Conservation (phyloP, 2,113 vertebrate species). For the Poeciliopsis turrubarensis region DNA sequence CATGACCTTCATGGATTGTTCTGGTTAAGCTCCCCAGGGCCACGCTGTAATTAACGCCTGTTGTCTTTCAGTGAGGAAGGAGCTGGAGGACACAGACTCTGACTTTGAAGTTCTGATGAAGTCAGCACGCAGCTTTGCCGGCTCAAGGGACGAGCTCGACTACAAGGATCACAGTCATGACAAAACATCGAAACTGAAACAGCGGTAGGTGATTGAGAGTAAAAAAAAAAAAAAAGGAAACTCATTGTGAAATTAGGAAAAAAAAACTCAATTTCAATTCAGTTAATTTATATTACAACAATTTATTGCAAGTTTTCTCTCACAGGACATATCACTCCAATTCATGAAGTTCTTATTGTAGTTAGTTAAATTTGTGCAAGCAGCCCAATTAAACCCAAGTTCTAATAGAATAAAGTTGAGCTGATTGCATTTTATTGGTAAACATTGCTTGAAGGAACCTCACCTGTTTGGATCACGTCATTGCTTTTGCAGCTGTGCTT, state of each 20-base stretch:
- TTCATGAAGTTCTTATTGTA: too few relatives aligned
- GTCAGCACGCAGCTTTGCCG: slow-evolving; percentile 88
- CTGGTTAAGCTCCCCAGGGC: slow-evolving; percentile 39
- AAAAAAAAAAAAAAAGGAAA: background rate
- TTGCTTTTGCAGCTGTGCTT: too few relatives aligned
- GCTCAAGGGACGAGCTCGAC: slow-evolving; percentile 89
- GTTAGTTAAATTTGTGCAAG: too few relatives aligned
- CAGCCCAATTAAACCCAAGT: too few relatives aligned
- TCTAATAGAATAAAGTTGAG: too few relatives aligned
- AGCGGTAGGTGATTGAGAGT: slow-evolving; percentile 79
- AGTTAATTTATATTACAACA: background rate
- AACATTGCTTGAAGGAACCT: too few relatives aligned
- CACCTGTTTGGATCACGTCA: too few relatives aligned
- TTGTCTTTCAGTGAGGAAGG: slow-evolving; percentile 81
- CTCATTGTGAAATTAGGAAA: background rate
- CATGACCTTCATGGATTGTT: slow-evolving; percentile 42
- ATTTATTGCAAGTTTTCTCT: too few relatives aligned
- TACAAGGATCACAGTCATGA: slow-evolving; percentile 93
- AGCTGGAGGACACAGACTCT: slow-evolving; percentile 90
- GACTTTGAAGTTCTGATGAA: slow-evolving; percentile 98
- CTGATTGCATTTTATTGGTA: too few relatives aligned
- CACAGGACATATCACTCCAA: too few relatives aligned
- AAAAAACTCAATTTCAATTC: background rate
- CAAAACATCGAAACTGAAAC: slow-evolving; percentile 92
- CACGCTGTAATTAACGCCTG: slow-evolving; percentile 55